Base-by-base conservation (phyloP, 1,140 invertebrate species). In the Potamilus streckersoni region DNA sequence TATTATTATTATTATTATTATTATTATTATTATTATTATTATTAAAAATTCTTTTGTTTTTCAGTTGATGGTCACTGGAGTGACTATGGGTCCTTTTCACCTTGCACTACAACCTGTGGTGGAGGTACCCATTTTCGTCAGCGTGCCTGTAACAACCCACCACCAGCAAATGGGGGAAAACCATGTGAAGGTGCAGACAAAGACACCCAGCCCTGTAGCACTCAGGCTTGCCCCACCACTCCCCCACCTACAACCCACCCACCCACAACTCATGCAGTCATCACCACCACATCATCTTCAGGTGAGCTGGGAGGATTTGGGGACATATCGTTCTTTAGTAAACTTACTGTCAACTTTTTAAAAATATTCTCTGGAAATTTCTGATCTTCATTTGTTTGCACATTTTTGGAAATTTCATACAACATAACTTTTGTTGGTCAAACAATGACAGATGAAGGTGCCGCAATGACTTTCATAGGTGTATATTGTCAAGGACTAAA, bases 21-120 rank as follows among this genome's bases (percentile, higher is more conserved):
- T 70, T 70, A 58, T 58, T 70, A 20, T 38, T 58, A 70, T 20
- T 17, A 16, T 59, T 59, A 20, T 71, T n/a, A n/a, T 62, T 6
- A 57, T 16, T 58, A 2, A 16, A 59, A 27, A 58, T 73, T n/a
- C 12, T 56, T 58, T 66, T n/a, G 6, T 71, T 49, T 68, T 49
- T 15, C 79, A 83, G 82, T 86, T 49, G 81, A 87, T 70, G 87
- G 87, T 27, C 67, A 73, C 38, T 89, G 86, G 86, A 81, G 76
- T 19, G 71, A 65, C 0, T 95, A 65, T 91, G 92, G 17, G 93
- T 94, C 58, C 93, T 98, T 96, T 96, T 94, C 95, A 15, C 92
- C 94, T 6, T 98, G 97, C 90, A 96, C 94, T 81, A 94, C 95
- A 0, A 94, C 94, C 0, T 98, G 97, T 87, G 96, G 96, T 0